Conservation (phyloP, 2,888 invertebrate genomes). For the Orchestes rusci region DNA sequence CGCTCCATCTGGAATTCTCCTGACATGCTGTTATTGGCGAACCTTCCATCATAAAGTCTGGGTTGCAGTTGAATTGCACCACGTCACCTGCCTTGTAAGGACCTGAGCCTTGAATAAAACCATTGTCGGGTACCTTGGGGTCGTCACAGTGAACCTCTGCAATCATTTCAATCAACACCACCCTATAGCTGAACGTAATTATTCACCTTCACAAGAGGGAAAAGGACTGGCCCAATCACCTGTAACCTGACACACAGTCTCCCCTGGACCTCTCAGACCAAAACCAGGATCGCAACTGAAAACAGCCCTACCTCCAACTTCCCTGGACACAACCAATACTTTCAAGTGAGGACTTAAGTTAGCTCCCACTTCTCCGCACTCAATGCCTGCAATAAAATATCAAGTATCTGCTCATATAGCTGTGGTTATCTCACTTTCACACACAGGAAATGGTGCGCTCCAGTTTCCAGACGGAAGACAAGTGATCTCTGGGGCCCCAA, state of each 20-base stretch:
- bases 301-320: conserved; percentile 73
- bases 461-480: conserved; percentile 83
- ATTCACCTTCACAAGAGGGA: conserved; percentile 63
- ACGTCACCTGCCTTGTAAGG: conserved; percentile 79
- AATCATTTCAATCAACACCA: too few species aligned
- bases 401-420: too few species aligned
- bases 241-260: conserved; percentile 67
- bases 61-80: conserved; percentile 80
- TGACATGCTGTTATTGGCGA: conserved; percentile 85
- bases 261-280: conserved; percentile 65
- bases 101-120: conserved; percentile 69
- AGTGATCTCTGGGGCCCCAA: conserved; percentile 64
- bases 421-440: conserved; percentile 63
- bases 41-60: conserved; percentile 84
- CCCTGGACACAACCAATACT: conserved; percentile 67
- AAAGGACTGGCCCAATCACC: conserved; percentile 76
- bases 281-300: conserved; percentile 74
- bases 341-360: conserved; percentile 54
- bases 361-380: conserved; percentile 67
- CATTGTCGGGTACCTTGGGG: conserved; percentile 66
- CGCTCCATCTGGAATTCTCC: conserved; percentile 80
- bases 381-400: conserved; percentile 55
- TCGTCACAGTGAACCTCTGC: conserved; percentile 76
- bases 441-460: conserved; percentile 75
- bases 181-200: background rate